phyloP scores from a whole-genome alignment of 2,113 vertebrate species.

The Capreolus pygargus region DNA sequence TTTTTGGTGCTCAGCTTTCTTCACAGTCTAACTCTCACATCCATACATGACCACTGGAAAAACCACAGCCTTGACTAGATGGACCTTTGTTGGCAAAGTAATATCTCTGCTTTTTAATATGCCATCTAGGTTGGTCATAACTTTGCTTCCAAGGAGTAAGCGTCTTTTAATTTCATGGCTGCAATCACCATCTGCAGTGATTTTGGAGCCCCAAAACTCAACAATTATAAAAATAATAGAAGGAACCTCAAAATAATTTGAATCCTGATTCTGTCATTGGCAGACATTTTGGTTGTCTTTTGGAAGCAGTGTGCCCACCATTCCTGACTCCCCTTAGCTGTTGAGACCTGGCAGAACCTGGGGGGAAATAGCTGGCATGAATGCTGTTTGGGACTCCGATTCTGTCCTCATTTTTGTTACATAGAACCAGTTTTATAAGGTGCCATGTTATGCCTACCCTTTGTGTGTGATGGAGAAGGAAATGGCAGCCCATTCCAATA shows the following conservation, averaged over 20 bases:
- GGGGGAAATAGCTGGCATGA: neutral
- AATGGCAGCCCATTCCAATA: neutral
- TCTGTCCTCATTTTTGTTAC: neutral
- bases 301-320: rapidly evolving
- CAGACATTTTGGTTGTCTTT: neutral
- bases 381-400: neutral
- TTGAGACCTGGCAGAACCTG: neutral
- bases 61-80: too few species aligned
- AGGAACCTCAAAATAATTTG: neutral
- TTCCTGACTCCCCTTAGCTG: neutral
- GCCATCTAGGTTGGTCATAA: too few species aligned
- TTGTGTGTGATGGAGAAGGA: neutral
- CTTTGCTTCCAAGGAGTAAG: too few species aligned
- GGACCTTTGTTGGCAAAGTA: too few species aligned
- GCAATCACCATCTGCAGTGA: too few species aligned
- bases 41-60: too few species aligned
- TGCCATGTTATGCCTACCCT: neutral
- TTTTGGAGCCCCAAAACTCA: neutral
- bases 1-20: too few species aligned
- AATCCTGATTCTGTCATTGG: neutral
- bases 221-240: neutral
- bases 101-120: too few species aligned
- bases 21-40: too few species aligned
- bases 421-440: neutral
- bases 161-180: too few species aligned